These are phyloP conservation scores for Cataglyphis altisquamis DNA, from an alignment of 2,888 invertebrate species.

Conservation along the genomic window DNA sequence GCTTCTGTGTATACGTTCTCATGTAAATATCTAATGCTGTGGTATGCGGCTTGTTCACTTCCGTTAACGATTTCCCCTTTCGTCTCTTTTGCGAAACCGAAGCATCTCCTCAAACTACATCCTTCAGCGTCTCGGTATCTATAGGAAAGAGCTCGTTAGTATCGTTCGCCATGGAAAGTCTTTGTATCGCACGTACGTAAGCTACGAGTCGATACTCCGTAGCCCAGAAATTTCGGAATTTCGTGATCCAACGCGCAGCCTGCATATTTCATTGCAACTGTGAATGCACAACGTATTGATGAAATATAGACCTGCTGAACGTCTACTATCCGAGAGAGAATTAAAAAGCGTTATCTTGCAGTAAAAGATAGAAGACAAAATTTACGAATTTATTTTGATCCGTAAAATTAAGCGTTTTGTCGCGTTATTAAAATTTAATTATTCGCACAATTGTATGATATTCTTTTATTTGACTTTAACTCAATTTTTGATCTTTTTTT, in stretches of 20 bases:
- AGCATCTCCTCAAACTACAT: conserved; percentile 31
- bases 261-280: conserved; percentile 49
- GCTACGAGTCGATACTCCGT: conserved; percentile 39
- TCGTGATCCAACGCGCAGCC: conserved; percentile 20
- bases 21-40: conserved; percentile 34
- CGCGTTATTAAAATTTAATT: background rate
- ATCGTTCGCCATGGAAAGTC: conserved; percentile 22
- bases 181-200: conserved; percentile 48
- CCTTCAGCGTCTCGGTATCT: conserved; percentile 37
- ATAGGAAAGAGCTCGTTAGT: conserved; percentile 44
- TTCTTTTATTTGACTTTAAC: background rate
- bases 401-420: background rate
- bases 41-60: conserved; percentile 48
- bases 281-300: conserved; percentile 31
- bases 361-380: background rate
- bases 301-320: conserved; percentile 31
- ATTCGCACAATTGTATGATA: background rate
- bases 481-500: background rate
- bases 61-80: conserved; percentile 39
- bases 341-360: background rate
- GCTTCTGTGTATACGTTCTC: conserved; percentile 20
- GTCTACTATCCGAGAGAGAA: background rate
- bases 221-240: conserved; percentile 46
- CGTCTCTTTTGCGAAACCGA: background rate
- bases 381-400: background rate